A percentile compares a stretch with the other conserved stretches of the same genome.
These are phyloP conservation scores for Condylostylus longicornis DNA, from an alignment of 1,140 invertebrate genomes.

Conservation along the genomic window DNA sequence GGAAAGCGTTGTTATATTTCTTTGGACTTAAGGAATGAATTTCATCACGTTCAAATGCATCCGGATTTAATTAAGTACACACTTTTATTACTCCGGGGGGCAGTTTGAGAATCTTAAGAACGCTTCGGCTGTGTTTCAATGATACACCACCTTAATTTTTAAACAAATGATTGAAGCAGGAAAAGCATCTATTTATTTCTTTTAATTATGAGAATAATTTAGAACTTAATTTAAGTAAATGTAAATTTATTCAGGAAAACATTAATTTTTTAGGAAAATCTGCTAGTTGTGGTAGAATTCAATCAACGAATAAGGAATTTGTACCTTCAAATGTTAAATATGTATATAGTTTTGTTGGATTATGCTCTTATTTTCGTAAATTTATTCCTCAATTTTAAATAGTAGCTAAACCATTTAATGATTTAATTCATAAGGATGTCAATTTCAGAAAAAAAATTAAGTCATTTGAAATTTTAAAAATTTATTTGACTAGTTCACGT, in stretches of 20 bases:
- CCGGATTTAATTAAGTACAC: constrained; percentile 15
- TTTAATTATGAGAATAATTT: constrained; percentile 20
- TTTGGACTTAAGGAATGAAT: constrained; percentile 22
- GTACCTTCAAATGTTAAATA: neutral
- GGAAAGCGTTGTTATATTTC: constrained; percentile 15
- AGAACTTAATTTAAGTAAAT: constrained; percentile 28
- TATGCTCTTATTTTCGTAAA: constrained; percentile 5
- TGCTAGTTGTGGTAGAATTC: no score
- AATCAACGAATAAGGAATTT: no score
- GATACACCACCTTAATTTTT: constrained; percentile 29
- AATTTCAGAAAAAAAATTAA: constrained; percentile 3
- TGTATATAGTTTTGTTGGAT: neutral
- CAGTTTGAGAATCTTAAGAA: constrained; percentile 22
- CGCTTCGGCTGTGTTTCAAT: constrained; percentile 23
- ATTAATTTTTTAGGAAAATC: constrained; percentile 29
- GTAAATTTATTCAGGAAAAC: constrained; percentile 15
- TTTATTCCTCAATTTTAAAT: constrained; percentile 5
- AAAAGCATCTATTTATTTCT: constrained; percentile 8
- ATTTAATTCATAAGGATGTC: neutral
- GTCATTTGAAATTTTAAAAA: constrained; percentile 6
- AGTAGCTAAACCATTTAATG: constrained; percentile 3
- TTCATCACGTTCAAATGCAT: constrained; percentile 22
- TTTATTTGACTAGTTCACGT: constrained; percentile 13
- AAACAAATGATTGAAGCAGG: constrained; percentile 6
- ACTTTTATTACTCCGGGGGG: constrained; percentile 20